Evolutionary conservation across 1,140 invertebrate genomes (phyloP), one percentile per base, ranked within the genome.

Genomic region (Drosophila asahinai): DNA sequence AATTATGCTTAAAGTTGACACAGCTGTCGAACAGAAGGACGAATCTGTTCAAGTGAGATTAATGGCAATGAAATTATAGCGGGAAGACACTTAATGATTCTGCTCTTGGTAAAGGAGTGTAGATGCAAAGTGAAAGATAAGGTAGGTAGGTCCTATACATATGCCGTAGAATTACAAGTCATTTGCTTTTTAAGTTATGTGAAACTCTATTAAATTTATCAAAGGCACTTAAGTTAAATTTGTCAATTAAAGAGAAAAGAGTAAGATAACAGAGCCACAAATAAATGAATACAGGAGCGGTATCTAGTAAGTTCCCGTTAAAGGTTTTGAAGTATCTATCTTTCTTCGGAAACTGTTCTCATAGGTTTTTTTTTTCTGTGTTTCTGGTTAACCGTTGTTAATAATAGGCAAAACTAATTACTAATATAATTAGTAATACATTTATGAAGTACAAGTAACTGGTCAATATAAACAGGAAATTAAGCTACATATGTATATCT

Each of bases 1-100:
- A 83, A 72, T 77, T 66, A 52, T 65, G 60, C 80, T 83, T 79
- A 67, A 83, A 61, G 59, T 70, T 63, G 51, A 76, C 76, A 77
- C 75, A 77, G 75, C 75, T 78, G 64, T 68, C 64, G 64, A 62
- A 27, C 64, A 22, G 55, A 12, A 60, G 40, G 30, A 47, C 54
- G 42, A 61, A 52, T 42, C 40, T 59, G 57, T 40, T 57, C 68
- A 62, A 61, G 36, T 76, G 75, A 77, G 66, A 78, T 78, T 78
- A 63, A 67, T 75, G 64, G 43, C 11, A 48, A 45, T 71, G 64
- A 76, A 61, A 65, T 76, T 36, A 52, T 54, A 58, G 58, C 19
- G 45, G 36, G 3, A 30, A 7, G 57, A 54, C 57, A n/a, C 54
- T 40, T 40, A 2, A 57, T n/a, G 54, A 25, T 40, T 57, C 36